A percentile compares a stretch with the other conserved stretches of the same genome.
phyloP scores from a whole-genome alignment of 2,888 invertebrate species.

The Agrotis clavis region DNA sequence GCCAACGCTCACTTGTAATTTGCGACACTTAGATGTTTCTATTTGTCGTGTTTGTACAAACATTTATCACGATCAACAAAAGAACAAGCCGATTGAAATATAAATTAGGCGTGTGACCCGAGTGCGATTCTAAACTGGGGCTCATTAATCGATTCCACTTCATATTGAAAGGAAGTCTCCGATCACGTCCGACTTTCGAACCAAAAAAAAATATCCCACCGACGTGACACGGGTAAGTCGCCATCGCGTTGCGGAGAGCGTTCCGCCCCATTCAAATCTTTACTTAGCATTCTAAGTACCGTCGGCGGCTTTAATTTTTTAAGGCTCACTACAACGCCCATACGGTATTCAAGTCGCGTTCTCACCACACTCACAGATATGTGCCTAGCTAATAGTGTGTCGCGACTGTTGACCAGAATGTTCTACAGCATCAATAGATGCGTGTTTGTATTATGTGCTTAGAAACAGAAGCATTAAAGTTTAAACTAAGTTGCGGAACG shows the following conservation, averaged over 20 bases:
- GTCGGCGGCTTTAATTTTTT: constrained; percentile 86
- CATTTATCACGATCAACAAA: constrained; percentile 62
- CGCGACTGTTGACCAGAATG: constrained; percentile 66
- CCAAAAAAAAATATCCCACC: constrained; percentile 78
- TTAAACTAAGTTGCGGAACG: constrained; percentile 67
- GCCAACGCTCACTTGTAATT: constrained; percentile 51
- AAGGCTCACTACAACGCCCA: constrained; percentile 84
- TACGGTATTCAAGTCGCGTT: constrained; percentile 86
- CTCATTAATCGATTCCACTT: constrained; percentile 81
- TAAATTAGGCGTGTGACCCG: constrained; percentile 68
- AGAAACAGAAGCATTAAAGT: constrained; percentile 70
- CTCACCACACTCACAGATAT: constrained; percentile 84
- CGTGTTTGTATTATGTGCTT: constrained; percentile 66
- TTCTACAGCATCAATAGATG: constrained; percentile 59
- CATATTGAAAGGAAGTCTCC: constrained; percentile 74
- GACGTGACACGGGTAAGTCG: constrained; percentile 83
- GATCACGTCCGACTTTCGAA: constrained; percentile 80
- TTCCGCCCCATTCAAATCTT: constrained; percentile 84
- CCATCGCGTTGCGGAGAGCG: constrained; percentile 79
- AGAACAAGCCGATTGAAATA: constrained; percentile 48
- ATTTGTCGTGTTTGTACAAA: constrained; percentile 59
- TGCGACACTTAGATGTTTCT: constrained; percentile 58
- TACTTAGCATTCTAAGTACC: constrained; percentile 87
- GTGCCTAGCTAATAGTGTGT: constrained; percentile 86
- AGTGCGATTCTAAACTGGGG: constrained; percentile 72